Evolutionary conservation across 1,140 invertebrate genomes (phyloP), one percentile per base, ranked within the genome.

Genomic region (Formica selysi): DNA sequence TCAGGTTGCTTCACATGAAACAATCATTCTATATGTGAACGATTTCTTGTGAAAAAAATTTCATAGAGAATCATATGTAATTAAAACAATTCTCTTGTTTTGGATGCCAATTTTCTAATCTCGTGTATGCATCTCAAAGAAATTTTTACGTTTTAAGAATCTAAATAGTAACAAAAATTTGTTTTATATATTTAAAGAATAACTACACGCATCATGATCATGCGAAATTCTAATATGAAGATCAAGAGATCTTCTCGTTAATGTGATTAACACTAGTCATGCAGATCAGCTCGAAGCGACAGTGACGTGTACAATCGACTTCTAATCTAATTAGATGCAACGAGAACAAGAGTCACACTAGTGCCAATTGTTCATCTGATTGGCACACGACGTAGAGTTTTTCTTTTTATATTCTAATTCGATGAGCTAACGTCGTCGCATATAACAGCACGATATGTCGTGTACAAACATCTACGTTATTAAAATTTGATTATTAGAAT

Each of bases 281-380:
- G 26, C 48, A n/a, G 62, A 78, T 78, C 62, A 67, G 51, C 54
- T n/a, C 19, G 13, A 44, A 19, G 38, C 32, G 19, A 61, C 48
- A 51, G 16, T 16, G 48, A 41, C 22, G 32, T 51, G 48, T 38
- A 70, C 73, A 76, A 73, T 90, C 89, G 84, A 68, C 86, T 78
- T 91, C 88, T 88, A 89, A 93, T 92, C 83, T 92, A 92, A 93
- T 93, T 91, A 92, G 91, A 92, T 90, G 90, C 90, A 91, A 90
- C 88, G 86, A 90, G 87, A 92, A 89, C 54, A 91, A 79, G 87
- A 41, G 81, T 79, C 81, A 48, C 62, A 38, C 13, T 68, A 51
- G 74, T 64, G 61, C 54, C 70, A 51, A 54, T 81, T 36, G 36
- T 10, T 10, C 84, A 57, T 36, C 59, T 81, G 83, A 86, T 80